Percentiles rank a stretch among this genome's conserved stretches.
These are phyloP conservation scores for Alethe diademata DNA, from an alignment of 2,113 vertebrate species.

Conservation along the genomic window DNA sequence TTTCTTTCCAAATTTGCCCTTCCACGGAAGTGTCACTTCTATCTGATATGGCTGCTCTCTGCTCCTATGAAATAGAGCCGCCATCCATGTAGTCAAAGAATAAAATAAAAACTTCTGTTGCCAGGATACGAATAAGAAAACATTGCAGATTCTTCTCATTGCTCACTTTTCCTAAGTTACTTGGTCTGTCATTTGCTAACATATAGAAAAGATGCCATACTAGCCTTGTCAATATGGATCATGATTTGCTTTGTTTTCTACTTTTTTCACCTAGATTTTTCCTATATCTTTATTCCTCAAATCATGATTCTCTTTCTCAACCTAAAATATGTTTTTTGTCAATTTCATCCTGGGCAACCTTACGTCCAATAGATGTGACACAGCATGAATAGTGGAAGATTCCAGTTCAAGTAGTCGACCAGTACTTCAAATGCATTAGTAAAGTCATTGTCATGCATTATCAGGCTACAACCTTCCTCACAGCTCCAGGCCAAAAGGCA, in stretches of 20 bases:
- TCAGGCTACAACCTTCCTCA: not conserved
- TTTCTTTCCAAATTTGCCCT: not conserved
- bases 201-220: not conserved
- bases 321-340: not conserved
- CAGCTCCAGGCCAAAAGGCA: not conserved
- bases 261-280: not conserved
- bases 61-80: not conserved
- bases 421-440: rapidly evolving
- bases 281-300: not conserved
- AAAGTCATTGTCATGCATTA: not conserved
- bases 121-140: not conserved
- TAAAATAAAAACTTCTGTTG: not conserved
- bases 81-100: not conserved
- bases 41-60: not conserved
- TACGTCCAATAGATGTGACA: not conserved
- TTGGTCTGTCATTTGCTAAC: rapidly evolving
- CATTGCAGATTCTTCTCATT: not conserved
- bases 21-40: not conserved
- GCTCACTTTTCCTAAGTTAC: not conserved
- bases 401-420: not conserved
- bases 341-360: not conserved
- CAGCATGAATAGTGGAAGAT: not conserved
- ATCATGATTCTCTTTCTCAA: not conserved
- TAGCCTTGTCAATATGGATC: no score
- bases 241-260: not conserved